Evolutionary conservation across 1,140 invertebrate genomes (phyloP), one percentile per base, ranked within the genome.

Genomic region (Leptinotarsa defecta): DNA sequence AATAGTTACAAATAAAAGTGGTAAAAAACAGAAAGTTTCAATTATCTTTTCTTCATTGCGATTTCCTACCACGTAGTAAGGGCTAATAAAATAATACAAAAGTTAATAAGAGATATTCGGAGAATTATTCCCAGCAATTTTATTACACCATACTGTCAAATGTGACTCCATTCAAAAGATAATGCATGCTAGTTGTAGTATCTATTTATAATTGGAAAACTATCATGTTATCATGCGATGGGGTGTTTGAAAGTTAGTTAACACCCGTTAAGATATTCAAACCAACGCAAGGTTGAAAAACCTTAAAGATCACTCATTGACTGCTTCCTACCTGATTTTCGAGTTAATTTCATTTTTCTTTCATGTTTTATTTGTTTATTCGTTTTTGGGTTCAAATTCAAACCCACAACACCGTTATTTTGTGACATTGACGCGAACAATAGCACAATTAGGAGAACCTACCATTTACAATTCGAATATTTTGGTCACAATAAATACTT

Each of bases 241-340:
- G 24, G 19, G 69, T 71, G 52, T 48, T 71, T 48, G 17, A 57
- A 19, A 48, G 48, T 71, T 71, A 57, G 48, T 71, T 71, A 57
- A 57, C 20, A 71, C 49, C 48, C 52, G 27, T 71, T 71, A 61
- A 43, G 48, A 5, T 20, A 20, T 68, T 19, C 27, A 48, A 68
- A 68, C 52, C 69, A 71, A 22, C 17, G 15, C 61, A 73, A 73
- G 71, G 61, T 73, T 24, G 20, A 73, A 73, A 73, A n/a, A 63
- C 48, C 24, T 76, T 74, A 76, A 57, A 64, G 73, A 65, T 62
- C 73, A 74, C 70, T n/a, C 74, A 68, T 74, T 71, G 73, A 68
- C 61, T 74, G 70, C 76, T 77, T 65, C 76, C 68, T 77, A 77
- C 76, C 76, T 77, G 76, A 74, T 71, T 77, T 75, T 77, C 73